Base-by-base conservation (phyloP, 2,888 invertebrate species). In the Sicus ferrugineus region DNA sequence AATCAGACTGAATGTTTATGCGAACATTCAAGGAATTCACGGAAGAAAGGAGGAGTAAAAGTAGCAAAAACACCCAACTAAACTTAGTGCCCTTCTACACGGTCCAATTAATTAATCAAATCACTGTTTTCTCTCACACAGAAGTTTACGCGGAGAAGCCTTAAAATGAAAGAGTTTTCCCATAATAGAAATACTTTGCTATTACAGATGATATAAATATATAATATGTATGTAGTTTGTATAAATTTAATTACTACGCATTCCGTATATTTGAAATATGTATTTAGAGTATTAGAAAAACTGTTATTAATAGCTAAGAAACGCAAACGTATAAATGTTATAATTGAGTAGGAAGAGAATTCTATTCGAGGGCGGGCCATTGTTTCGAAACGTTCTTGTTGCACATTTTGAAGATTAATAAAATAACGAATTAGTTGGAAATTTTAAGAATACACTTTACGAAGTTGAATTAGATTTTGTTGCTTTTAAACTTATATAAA, bases 251-350 rank as follows among this genome's bases (percentile, higher is more conserved):
- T 65, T 52, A 65, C 23, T 78, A 74, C 75, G 78, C 79, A 79
- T 79, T 79, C 79, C 79, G 78, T 74, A 76, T 79, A 78, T 79
- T 78, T 76, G 65, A 76, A 75, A 78, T 75, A 77, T 74, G 76
- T 79, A 78, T 79, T 78, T 76, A 65, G 76, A 75, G 78, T 75
- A 28, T 28, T 26, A 48, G 19, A 30, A 56, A 56, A 56, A 4
- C 42, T 42, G n/a, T 56, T 58, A 42, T 16, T 42, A 16, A 34
- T 9, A 42, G n/a, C n/a, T 7, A 42, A n/a, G 42, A 3, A 42
- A 34, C 34, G 14, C 34, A 7, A 34, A 34, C 34, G n/a, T 34
- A 42, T 42, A 42, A 42, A 42, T 42, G n/a, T 42, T 42, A 42
- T 42, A 42, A n/a, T 9, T 16, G 42, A 9, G 14, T 42, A n/a